Evolutionary conservation across 1,140 invertebrate species (phyloP), one percentile per base, ranked within the genome.

Genomic region (Tribolium madens): DNA sequence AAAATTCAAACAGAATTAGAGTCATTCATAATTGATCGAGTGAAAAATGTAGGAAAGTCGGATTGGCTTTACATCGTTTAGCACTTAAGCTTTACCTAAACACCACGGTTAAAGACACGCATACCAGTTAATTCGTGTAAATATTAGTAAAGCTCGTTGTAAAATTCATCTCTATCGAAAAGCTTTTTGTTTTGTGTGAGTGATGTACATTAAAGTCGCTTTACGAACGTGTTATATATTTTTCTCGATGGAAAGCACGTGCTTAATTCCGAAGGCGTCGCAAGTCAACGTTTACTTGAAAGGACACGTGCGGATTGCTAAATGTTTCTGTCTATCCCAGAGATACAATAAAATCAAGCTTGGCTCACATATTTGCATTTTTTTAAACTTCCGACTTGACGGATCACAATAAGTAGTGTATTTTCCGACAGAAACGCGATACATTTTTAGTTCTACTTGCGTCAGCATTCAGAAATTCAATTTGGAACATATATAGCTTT

Each of bases 151-250:
- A 64, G 31, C 57, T 42, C 52, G 18, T 4, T 17, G 50, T 52
- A 10, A 26, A 64, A 64, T 13, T 33, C 57, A 64, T 64, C 6
- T n/a, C 52, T n/a, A 18, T 21, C 6, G 17, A 21, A 26, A 18
- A 15, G 52, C 36, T 18, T 26, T 17, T 57, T 57, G 15, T 33
- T n/a, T 64, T 64, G 26, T 64, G 26, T 64, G 26, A 57, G n/a
- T 21, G 57, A 31, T 64, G 21, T 33, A 64, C 57, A 64, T 64
- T 36, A 64, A 42, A 10, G 36, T 42, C n/a, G 10, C 14, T 26
- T 17, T n/a, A 17, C 3, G 52, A 12, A 57, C 52, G 15, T 57
- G 52, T 9, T 64, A 64, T 26, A 64, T 64, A 64, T 64, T 64
- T 33, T 36, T 64, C 57, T 13, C 26, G 10, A 18, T 14, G 52